Percentiles rank a stretch among this genome's conserved stretches.
These are phyloP conservation scores for Circaetus gallicus DNA, from an alignment of 2,113 vertebrate species.

Conservation along the genomic window DNA sequence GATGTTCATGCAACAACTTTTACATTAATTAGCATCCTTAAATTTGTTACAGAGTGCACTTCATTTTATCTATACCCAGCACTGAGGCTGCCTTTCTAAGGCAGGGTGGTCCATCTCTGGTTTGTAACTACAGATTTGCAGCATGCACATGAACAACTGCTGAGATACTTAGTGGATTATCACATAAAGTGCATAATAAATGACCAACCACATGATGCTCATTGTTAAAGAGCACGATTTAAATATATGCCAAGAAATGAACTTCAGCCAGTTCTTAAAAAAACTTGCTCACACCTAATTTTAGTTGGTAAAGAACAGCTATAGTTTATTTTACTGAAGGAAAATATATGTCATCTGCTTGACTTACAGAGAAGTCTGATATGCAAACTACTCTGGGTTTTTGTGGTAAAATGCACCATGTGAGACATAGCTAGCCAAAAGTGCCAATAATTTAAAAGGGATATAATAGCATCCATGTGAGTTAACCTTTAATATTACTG, in stretches of 20 bases:
- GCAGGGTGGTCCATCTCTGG: neutral
- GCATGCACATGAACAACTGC: neutral
- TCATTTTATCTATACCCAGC: neutral
- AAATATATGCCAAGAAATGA: neutral
- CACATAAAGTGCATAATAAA: neutral
- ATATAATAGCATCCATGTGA: neutral
- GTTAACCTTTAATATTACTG: slow-evolving; percentile 11
- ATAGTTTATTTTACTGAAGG: neutral
- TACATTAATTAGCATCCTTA: neutral
- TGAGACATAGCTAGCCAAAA: neutral
- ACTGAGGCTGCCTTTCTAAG: neutral
- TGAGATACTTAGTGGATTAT: neutral
- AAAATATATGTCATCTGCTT: neutral
- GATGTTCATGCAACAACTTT: neutral
- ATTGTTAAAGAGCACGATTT: neutral
- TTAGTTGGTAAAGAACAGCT: neutral
- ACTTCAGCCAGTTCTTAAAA: neutral
- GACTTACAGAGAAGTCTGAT: neutral
- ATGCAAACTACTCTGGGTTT: neutral
- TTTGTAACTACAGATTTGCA: neutral
- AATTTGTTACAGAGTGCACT: neutral
- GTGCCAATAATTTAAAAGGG: neutral
- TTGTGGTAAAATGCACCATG: neutral
- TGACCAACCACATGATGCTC: neutral
- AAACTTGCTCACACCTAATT: neutral